Evolutionary conservation across 2,888 invertebrate genomes (phyloP), one percentile per base, ranked within the genome.

Genomic region (Prostheceraeus crozeri): DNA sequence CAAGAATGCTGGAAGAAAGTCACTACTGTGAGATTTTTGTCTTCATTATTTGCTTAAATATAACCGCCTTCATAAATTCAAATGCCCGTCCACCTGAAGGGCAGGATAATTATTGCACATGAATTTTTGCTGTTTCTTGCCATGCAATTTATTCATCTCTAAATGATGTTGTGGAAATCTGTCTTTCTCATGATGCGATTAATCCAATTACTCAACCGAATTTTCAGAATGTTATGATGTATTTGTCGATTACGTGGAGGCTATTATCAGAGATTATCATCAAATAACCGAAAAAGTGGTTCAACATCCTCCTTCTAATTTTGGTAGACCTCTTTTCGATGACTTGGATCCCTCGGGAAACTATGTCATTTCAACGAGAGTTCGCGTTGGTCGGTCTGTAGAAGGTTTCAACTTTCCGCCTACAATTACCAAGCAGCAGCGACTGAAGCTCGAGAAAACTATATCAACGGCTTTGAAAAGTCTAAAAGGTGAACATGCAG

Each of bases 371-470:
- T 90, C 91, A 57, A 94, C 93, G 72, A 87, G 94, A 73, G 89
- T 94, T 62, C 85, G 93, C 72, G 91, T 93, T 79, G 93, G 93
- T 65, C 89, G 94, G 76, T 90, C 89, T 51, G 75, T 89, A 53
- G 79, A 81, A 72, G 93, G 93, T 63, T 93, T 90, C 78, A 90
- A 91, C 68, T 94, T 94, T 85, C 94, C 93, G 82, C 93, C 93
- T 67, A 90, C 91, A 82, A 79, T 94, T 65, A 89, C 88, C 63
- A 65, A 65, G 45, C 35, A 23, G 3, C 51, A 93, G 81, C 93
- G 93, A 84, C 87, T 88, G 79, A 91, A 93, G 79, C 93, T 94
- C 90, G 90, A 93, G 77, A 82, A 83, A 60, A 90, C 90, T 77
- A 74, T 75, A 35, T 68, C 70, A 63, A 67, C 65, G 27, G 71